Base-by-base conservation (phyloP, 2,888 invertebrate species). In the Ectropis crepuscularia region DNA sequence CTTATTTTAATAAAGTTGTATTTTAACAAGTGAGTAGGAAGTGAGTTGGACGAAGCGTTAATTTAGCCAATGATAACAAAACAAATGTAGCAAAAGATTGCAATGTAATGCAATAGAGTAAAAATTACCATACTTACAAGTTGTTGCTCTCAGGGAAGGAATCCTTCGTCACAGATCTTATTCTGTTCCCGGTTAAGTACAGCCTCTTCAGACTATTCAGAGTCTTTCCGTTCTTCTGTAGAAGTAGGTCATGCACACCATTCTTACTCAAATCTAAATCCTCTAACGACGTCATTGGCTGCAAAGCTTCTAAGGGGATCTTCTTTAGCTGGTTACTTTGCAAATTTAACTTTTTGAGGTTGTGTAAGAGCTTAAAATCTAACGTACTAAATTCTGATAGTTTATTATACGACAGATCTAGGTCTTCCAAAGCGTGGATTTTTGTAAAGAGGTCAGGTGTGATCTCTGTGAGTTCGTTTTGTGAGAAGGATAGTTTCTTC, bases 401-500 rank as follows among this genome's bases (percentile, higher is more conserved):
- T 53, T 86, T 86, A 75, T 94, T 94, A 69, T 89, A 85, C 0
- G 94, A 94, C 0, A 94, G 72, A 74, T 94, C 94, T n/a, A 94
- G 69, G 41, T 86, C 90, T 79, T 90, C 88, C 8, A 94, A 72
- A 0, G 70, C 64, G 6, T 82, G 79, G 28, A 93, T 81, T 6
- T 90, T 91, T 0, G 90, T 89, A 70, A 94, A 90, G 0, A 93
- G 78, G 67, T 93, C 93, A 0, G 86, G 85, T 0, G 93, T 90
- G 69, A 94, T 78, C 42, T 83, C 83, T 0, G 79, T 76, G 5
- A 94, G 83, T 16, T 92, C 87, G 70, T 94, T 94, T 65, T 91
- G 90, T 0, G 92, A 83, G 65, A 94, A 85, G n/a, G 92, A 89
- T 0, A 94, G 83, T 47, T 83, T 80, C 71, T 86, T 88, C 48